Evolutionary conservation across 2,797 vertebrate species (phyloP).

Genomic region (Ibycter americanus): DNA sequence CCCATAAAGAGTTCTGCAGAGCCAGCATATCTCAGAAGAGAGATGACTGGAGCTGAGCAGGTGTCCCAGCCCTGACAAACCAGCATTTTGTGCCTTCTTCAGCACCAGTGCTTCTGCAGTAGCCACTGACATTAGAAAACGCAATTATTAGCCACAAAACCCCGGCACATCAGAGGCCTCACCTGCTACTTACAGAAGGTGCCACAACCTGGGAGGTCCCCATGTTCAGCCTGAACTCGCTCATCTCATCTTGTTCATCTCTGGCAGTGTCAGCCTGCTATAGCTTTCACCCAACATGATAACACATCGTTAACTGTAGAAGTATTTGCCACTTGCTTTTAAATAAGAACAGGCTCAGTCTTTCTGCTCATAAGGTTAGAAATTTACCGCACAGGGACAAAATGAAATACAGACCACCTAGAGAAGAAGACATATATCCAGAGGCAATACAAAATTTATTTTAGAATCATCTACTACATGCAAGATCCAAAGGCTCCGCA

Average conservation of each 20-base stretch:
- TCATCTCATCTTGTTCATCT: neutral
- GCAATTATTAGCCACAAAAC: neutral
- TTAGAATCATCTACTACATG: neutral
- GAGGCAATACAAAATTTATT: neutral
- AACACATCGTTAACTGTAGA: neutral
- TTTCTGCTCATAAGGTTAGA: neutral
- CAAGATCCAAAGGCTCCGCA: neutral
- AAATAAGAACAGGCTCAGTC: neutral
- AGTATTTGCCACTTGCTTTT: neutral
- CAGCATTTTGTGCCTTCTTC: neutral
- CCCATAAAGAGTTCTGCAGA: neutral
- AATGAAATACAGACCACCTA: neutral
- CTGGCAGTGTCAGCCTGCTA: neutral
- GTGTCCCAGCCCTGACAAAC: neutral
- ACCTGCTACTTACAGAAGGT: neutral
- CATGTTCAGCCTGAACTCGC: neutral
- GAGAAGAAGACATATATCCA: neutral
- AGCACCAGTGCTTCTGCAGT: neutral
- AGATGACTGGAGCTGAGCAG: neutral
- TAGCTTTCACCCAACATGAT: fast-evolving
- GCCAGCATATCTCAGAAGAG: conserved; percentile 27
- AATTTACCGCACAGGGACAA: neutral
- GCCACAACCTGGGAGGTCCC: neutral
- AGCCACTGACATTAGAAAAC: neutral
- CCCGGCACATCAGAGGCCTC: neutral